Percentiles rank a stretch among this genome's conserved stretches.
phyloP scores from a whole-genome alignment of 2,888 invertebrate species.

The Chrysopilus asiliformis region DNA sequence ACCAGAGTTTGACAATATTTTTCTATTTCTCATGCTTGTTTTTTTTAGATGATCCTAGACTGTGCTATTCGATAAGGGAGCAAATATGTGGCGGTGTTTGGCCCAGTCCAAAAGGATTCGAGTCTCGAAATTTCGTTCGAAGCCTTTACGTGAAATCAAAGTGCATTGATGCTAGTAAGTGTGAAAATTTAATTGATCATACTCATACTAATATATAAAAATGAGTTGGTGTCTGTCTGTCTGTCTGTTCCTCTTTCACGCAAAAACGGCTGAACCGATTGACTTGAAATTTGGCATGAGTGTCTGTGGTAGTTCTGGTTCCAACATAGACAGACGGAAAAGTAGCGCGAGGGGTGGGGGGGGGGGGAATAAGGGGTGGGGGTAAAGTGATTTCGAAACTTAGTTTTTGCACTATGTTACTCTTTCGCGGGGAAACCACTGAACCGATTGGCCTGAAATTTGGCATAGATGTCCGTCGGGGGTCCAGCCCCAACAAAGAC shows the following conservation, averaged over 20 bases:
- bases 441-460: too few relatives aligned
- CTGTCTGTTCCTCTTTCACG: background rate
- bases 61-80: conserved; percentile 89
- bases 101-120: conserved; percentile 62
- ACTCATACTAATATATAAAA: background rate
- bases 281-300: too few relatives aligned
- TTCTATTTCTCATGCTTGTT: conserved; percentile 2
- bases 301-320: too few relatives aligned
- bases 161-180: conserved; percentile 67
- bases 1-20: conserved; percentile 2
- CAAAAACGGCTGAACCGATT: too few relatives aligned
- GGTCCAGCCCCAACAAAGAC: too few relatives aligned
- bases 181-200: background rate
- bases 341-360: too few relatives aligned
- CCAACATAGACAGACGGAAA: too few relatives aligned
- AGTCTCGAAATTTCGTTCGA: conserved; percentile 61
- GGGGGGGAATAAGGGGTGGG: too few relatives aligned
- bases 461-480: too few relatives aligned
- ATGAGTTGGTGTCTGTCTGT: background rate
- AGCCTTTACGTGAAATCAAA: conserved; percentile 70
- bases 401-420: too few relatives aligned
- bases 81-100: conserved; percentile 79
- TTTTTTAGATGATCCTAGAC: conserved; percentile 50
- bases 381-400: too few relatives aligned
- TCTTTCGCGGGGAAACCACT: too few relatives aligned